These are phyloP conservation scores for Verasper variegatus DNA, from an alignment of 2,113 vertebrate species.

Conservation along the genomic window DNA sequence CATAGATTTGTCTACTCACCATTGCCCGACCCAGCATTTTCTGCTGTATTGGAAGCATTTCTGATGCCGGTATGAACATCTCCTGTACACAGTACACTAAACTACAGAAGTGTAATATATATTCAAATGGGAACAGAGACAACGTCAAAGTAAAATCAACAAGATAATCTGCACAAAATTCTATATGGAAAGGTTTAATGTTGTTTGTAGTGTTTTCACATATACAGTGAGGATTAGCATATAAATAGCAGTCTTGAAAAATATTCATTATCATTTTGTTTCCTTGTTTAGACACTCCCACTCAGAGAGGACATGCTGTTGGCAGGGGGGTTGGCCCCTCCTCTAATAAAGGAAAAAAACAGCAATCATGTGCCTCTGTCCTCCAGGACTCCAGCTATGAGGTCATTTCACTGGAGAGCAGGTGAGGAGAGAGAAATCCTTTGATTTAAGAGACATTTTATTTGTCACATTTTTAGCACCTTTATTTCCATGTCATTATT, in stretches of 20 bases:
- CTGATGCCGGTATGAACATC: no score
- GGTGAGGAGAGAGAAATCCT: conserved; percentile 28
- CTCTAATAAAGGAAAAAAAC: conserved; percentile 11
- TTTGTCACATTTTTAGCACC: background rate
- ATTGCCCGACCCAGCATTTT: no score
- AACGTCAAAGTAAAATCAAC: background rate
- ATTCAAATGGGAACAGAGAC: background rate
- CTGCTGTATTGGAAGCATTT: no score
- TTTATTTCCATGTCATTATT: background rate
- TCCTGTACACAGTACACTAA: background rate
- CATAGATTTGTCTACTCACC: no score
- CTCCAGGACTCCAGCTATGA: conserved; percentile 70
- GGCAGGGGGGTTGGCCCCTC: background rate
- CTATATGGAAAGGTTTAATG: no score
- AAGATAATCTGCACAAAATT: no score
- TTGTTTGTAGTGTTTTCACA: no score
- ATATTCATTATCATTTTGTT: background rate
- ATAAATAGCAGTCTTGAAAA: background rate
- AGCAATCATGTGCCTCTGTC: conserved; percentile 37
- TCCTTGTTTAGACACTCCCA: conserved; percentile 51
- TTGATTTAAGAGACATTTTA: background rate
- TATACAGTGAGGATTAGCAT: no score
- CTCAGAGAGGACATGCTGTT: conserved; percentile 47
- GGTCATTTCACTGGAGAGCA: conserved; percentile 81
- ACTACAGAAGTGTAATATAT: background rate